Conservation (phyloP, 1,140 invertebrate species). For the Aethina tumida region DNA sequence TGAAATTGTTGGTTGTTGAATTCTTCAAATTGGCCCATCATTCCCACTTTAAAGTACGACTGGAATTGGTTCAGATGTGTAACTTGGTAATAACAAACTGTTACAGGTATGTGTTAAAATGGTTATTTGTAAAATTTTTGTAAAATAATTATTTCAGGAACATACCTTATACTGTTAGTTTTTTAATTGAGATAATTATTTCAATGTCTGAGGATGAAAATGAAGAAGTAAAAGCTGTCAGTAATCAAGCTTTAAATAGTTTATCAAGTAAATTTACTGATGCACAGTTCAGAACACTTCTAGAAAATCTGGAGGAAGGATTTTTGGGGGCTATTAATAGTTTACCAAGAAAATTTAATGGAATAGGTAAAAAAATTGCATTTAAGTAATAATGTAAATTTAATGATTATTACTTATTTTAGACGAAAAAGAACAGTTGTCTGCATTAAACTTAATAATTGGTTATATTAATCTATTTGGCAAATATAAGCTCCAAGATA, state of each 20-base stretch:
- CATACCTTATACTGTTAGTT: slow-evolving; percentile 43
- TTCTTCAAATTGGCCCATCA: slow-evolving; percentile 41
- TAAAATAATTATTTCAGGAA: slow-evolving; percentile 41
- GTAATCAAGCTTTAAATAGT: slow-evolving; percentile 15
- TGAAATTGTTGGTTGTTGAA: slow-evolving; percentile 40
- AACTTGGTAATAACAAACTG: slow-evolving; percentile 43
- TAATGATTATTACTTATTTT: slow-evolving; percentile 16
- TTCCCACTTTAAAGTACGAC: slow-evolving; percentile 44
- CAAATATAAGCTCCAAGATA: slow-evolving; percentile 40
- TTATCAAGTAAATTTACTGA: slow-evolving; percentile 34
- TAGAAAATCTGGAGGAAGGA: slow-evolving; percentile 48
- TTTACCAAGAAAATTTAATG: slow-evolving; percentile 48
- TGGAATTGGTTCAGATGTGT: slow-evolving; percentile 42
- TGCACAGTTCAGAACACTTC: slow-evolving; percentile 31
- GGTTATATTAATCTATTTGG: slow-evolving; percentile 50
- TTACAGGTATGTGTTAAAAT: slow-evolving; percentile 37
- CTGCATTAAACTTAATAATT: slow-evolving; percentile 43
- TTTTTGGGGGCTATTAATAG: slow-evolving; percentile 43
- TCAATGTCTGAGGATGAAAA: slow-evolving; percentile 47
- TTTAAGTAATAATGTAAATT: slow-evolving; percentile 3
- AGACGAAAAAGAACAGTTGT: slow-evolving; percentile 47
- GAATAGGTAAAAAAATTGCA: slow-evolving; percentile 39
- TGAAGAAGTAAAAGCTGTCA: slow-evolving; percentile 32
- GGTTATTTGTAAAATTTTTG: slow-evolving; percentile 5
- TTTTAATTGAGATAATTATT: slow-evolving; percentile 47